Evolutionary conservation across 2,797 vertebrate genomes (phyloP).

Genomic region (Sardinella longiceps): DNA sequence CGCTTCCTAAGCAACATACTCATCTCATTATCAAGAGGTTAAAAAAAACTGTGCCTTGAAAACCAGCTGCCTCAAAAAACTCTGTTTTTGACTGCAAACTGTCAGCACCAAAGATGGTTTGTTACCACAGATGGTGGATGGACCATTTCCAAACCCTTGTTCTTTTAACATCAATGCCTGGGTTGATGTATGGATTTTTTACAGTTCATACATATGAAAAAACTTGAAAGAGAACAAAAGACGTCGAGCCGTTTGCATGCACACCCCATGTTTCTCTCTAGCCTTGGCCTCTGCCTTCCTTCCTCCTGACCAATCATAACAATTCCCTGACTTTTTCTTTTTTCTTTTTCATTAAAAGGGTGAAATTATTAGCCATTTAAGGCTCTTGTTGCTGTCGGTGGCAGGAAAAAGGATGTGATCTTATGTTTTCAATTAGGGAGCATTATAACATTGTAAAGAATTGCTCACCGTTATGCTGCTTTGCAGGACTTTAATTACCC

Average conservation of each 20-base stretch:
- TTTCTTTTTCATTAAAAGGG: slow-evolving; percentile 29
- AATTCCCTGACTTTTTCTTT: slow-evolving; percentile 28
- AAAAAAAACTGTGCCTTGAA: slow-evolving; percentile 38
- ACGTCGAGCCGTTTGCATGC: background rate
- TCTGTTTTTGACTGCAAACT: slow-evolving; percentile 31
- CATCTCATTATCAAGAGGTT: slow-evolving; percentile 38
- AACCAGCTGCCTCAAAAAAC: slow-evolving; percentile 55
- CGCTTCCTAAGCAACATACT: slow-evolving; percentile 58
- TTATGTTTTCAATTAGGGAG: slow-evolving; percentile 73
- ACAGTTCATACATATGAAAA: slow-evolving; percentile 33
- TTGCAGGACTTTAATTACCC: slow-evolving; percentile 68
- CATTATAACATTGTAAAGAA: slow-evolving; percentile 47
- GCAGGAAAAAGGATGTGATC: slow-evolving; percentile 57
- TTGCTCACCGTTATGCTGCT: slow-evolving; percentile 54
- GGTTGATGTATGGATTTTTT: slow-evolving; percentile 48
- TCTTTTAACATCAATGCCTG: slow-evolving; percentile 55
- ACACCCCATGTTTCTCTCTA: slow-evolving; percentile 34
- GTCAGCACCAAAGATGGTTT: slow-evolving; percentile 53
- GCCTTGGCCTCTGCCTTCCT: slow-evolving; percentile 44
- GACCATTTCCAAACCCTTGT: slow-evolving; percentile 62
- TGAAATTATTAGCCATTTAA: slow-evolving; percentile 47
- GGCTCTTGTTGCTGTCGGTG: slow-evolving; percentile 42
- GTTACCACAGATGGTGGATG: slow-evolving; percentile 63
- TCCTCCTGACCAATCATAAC: slow-evolving; percentile 38
- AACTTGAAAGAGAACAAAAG: slow-evolving; percentile 45